A percentile compares a stretch with the other conserved stretches of the same genome.
Conservation (phyloP, 1,140 invertebrate species). For the Yoshiicerus persimilis region DNA sequence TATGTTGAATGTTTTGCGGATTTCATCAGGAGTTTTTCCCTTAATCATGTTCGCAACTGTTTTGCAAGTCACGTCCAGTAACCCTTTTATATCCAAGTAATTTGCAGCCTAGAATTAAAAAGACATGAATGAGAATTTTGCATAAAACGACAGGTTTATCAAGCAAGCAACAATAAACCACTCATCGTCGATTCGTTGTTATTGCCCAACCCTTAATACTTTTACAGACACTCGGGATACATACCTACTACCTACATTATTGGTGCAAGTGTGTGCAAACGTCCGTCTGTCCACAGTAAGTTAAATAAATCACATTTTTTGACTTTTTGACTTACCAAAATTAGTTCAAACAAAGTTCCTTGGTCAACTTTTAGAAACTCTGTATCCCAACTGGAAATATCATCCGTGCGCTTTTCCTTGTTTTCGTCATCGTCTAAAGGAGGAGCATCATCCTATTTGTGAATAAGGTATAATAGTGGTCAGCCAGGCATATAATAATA, state of each 20-base stretch:
- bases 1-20: slow-evolving; percentile 98
- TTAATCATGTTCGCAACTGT: slow-evolving; percentile 99
- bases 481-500: background rate
- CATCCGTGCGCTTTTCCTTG: slow-evolving; percentile 96
- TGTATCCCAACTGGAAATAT: slow-evolving; percentile 97
- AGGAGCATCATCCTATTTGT: slow-evolving; percentile 82
- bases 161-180: too few species aligned
- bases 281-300: too few species aligned
- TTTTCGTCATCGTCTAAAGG: slow-evolving; percentile 96
- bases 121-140: background rate
- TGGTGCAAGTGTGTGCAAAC: too few species aligned
- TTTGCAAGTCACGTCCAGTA: slow-evolving; percentile 97
- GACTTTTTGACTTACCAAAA: slow-evolving; percentile 57
- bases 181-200: too few species aligned
- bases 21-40: slow-evolving; percentile 96
- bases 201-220: background rate
- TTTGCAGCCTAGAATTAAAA: slow-evolving; percentile 75
- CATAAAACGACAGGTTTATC: too few species aligned
- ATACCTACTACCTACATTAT: too few species aligned
- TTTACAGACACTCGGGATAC: background rate
- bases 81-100: slow-evolving; percentile 96
- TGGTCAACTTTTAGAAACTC: slow-evolving; percentile 98
- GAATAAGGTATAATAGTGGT: background rate
- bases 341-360: slow-evolving; percentile 92
- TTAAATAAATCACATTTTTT: too few species aligned